Evolutionary conservation across 2,113 vertebrate species (phyloP), one percentile per base, ranked within the genome.

Genomic region (Sardina pilchardus): DNA sequence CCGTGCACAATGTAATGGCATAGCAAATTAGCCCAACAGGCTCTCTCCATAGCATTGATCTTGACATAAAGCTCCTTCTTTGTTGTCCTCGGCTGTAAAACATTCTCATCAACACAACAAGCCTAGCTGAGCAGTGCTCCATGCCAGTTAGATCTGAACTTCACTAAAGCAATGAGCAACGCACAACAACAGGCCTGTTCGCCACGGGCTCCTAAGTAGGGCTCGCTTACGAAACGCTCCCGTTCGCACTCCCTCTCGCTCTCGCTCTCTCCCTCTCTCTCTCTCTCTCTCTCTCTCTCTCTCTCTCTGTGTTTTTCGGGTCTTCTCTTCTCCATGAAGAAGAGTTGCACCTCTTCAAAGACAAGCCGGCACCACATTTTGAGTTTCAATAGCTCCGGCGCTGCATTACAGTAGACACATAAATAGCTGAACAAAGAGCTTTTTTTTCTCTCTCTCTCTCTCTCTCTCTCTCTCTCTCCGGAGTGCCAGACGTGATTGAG

Each of bases 61-160:
- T 81, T 95, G 94, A 96, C 90, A 87, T 92, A 84, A 90, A 94
- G 94, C 96, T 92, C 93, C 86, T 78, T 36, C 14, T 78, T 36
- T 78, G 71, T 78, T 78, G 71, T 78, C 71, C 26, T 78, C 30
- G 2, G 34, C 71, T 36, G 30, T 78, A 16, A 30, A 17, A 34
- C 12, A 78, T 4, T 78, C 67, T 36, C 30, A 17, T 36, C 71
- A 78, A 78, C 71, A 34, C 30, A 16, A 78, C 71, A 34, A 59
- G 0, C 30, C 30, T 34, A 14, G 14, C 30, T 0, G 10, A 78
- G 30, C 26, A 34, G 39, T 78, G 71, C 1, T 17, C 12, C 10
- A 17, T 78, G 71, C 71, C 71, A 16, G 71, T 78, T 78, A 12
- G 36, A 36, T 78, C 30, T 78, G 30, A 34, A 36, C 71, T 78